A percentile compares a stretch with the other conserved stretches of the same genome.
Conservation (phyloP, 2,888 invertebrate species). For the Calliphora vomitoria region DNA sequence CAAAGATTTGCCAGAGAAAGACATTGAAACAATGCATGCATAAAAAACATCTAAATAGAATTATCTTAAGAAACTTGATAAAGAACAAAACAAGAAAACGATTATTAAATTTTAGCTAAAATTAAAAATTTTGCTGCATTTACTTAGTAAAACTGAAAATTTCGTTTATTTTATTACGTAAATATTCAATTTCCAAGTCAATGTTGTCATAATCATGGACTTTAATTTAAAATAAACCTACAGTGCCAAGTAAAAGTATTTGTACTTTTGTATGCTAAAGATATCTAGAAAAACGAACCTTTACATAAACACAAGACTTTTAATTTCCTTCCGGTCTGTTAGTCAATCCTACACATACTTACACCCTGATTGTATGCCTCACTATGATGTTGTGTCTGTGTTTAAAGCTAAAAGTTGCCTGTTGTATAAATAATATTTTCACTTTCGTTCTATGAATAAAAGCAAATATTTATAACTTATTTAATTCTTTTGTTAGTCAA, state of each 20-base stretch:
- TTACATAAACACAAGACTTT: background rate
- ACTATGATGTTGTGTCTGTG: background rate
- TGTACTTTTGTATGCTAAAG: too few relatives aligned
- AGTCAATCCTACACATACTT: background rate
- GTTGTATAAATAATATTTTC: background rate
- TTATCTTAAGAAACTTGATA: background rate
- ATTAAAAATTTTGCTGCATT: background rate
- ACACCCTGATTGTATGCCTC: background rate
- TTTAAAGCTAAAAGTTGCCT: background rate
- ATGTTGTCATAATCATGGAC: background rate
- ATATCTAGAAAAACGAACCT: too few relatives aligned
- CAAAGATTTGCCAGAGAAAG: slow-evolving; percentile 49
- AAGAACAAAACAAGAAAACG: background rate
- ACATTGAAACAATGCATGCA: slow-evolving; percentile 16
- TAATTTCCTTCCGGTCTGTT: background rate
- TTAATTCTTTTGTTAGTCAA: background rate
- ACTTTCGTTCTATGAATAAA: background rate
- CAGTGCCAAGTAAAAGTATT: too few relatives aligned
- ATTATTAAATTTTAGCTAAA: background rate
- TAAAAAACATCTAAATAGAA: background rate
- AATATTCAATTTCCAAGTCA: background rate
- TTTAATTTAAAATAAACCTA: background rate
- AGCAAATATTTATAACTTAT: slow-evolving; percentile 2
- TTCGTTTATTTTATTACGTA: background rate
- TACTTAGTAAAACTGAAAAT: background rate